A percentile compares a stretch with the other conserved stretches of the same genome.
Evolutionary conservation across 2,888 invertebrate species (phyloP).

Genomic region (Caenorhabditis becei): DNA sequence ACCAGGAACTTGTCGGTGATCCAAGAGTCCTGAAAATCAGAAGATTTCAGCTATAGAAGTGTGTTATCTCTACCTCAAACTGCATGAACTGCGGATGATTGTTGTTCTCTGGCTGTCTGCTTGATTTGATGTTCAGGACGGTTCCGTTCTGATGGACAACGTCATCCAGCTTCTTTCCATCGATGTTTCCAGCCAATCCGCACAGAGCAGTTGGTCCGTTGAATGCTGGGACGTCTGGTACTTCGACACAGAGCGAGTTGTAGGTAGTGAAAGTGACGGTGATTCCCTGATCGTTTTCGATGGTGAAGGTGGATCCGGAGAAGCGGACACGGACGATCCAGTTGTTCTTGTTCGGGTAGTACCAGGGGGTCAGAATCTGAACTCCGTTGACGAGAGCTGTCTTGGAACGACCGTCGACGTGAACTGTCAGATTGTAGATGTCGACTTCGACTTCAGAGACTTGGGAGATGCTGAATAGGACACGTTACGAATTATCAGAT

Average conservation of each 20-base stretch:
- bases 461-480: conserved; percentile 67
- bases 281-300: conserved; percentile 64
- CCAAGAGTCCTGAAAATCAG: conserved; percentile 63
- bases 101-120: conserved; percentile 46
- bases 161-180: conserved; percentile 72
- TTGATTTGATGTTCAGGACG: conserved; percentile 42
- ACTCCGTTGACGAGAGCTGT: conserved; percentile 68
- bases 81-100: conserved; percentile 49
- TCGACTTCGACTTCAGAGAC: conserved; percentile 71
- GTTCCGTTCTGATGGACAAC: conserved; percentile 63
- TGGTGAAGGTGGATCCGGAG: conserved; percentile 62
- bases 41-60: background rate
- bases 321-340: conserved; percentile 54
- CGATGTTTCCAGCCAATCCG: conserved; percentile 75
- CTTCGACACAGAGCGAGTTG: conserved; percentile 64
- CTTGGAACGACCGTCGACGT: conserved; percentile 67
- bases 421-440: conserved; percentile 68
- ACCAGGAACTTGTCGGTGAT: conserved; percentile 67
- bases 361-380: conserved; percentile 69
- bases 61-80: conserved; percentile 36
- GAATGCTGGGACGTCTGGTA: conserved; percentile 73
- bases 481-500: background rate
- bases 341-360: conserved; percentile 67
- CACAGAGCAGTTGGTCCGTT: conserved; percentile 71
- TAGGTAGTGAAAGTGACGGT: conserved; percentile 62